Base-by-base conservation (phyloP, 2,113 vertebrate species). In the Stigmatopora nigra region DNA sequence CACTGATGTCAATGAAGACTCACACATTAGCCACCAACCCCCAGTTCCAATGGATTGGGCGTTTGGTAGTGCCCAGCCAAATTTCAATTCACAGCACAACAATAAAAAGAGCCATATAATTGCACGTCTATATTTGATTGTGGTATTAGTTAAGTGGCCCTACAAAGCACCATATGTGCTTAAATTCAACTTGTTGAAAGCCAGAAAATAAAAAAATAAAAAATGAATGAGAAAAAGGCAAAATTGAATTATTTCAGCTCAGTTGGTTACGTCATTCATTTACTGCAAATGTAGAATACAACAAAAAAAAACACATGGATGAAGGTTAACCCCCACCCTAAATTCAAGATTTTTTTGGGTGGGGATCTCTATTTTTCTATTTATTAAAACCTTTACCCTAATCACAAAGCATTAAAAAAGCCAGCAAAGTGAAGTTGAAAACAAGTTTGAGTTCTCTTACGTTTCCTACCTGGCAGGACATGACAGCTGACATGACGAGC, bases 401-500 rank as follows among this genome's bases (percentile, higher is more conserved):
- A 41, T 61, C 10, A 41, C 41, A 44, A 36, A 44, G 6, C 35
- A 61, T 44, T 8, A 16, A 60, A n/a, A 60, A 41, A 31, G 22
- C 13, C 53, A 56, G 38, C 36, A n/a, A 22, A 22, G 59, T 20
- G 31, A 87, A 88, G 81, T 88, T 87, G 82, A 74, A 63, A 61
- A 78, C 75, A 69, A 72, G 38, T 75, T 56, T 31, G 67, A 25
- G 68, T 65, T 64, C 60, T 16, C 44, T 45, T 38, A 48, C 55
- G 58, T 60, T 57, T 68, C 89, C 89, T 89, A 92, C 90, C 91
- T 91, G 81, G 47, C 87, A 79, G 71, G 84, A 82, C 70, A 82
- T 20, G 73, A 65, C 79, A 70, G 85, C 86, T 82, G 91, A 90
- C 91, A 92, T 91, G 78, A 92, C 79, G 35, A 92, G 90, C 41